phyloP scores from a whole-genome alignment of 2,113 vertebrate species.

The Laterallus jamaicensis region DNA sequence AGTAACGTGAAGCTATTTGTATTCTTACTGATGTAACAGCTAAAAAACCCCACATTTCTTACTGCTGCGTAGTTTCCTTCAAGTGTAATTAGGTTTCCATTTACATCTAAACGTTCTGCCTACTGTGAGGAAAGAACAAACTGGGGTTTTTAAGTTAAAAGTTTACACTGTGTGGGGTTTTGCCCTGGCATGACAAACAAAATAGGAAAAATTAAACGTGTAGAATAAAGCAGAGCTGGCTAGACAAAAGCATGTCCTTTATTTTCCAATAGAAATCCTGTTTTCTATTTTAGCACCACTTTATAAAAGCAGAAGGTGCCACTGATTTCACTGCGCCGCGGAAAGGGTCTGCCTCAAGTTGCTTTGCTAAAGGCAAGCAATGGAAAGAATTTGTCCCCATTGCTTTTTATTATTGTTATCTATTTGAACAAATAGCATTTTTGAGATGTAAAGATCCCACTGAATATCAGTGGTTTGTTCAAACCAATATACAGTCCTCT shows the following conservation, averaged over 20 bases:
- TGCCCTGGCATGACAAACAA: neutral
- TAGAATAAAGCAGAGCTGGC: neutral
- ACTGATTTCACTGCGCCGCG: neutral
- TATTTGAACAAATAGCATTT: neutral
- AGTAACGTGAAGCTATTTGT: accelerated
- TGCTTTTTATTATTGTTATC: neutral
- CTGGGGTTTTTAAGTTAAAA: neutral
- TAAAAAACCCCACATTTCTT: too few relatives aligned
- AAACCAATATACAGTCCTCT: neutral
- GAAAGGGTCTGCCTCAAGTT: accelerated
- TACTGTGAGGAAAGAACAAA: neutral
- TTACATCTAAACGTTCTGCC: neutral
- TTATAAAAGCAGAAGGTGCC: neutral
- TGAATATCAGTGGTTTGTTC: neutral
- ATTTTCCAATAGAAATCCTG: neutral
- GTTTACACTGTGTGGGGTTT: neutral
- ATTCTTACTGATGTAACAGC: neutral
- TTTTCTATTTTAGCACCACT: neutral
- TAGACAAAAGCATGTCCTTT: accelerated
- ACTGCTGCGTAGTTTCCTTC: neutral
- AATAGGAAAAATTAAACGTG: accelerated
- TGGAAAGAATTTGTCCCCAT: neutral
- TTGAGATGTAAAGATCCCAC: too few relatives aligned
- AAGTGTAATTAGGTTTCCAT: neutral
- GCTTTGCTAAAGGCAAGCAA: neutral